These are phyloP conservation scores for Hylaeus volcanicus DNA, from an alignment of 1,140 invertebrate species.

Conservation along the genomic window DNA sequence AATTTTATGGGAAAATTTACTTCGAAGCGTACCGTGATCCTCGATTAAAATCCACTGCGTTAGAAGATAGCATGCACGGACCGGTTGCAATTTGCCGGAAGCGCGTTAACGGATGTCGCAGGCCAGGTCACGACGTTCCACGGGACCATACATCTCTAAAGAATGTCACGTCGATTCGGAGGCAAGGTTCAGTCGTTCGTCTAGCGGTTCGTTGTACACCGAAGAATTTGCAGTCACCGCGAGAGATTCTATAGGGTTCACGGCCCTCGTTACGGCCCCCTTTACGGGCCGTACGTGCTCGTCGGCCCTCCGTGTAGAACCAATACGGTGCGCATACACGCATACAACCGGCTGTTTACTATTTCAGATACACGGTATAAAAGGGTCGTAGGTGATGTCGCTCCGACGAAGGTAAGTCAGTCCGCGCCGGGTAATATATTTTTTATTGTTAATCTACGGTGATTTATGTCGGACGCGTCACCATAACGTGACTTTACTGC, in stretches of 20 bases:
- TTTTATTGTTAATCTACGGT: conserved; percentile 67
- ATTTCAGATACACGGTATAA: conserved; percentile 51
- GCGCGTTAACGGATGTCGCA: background rate
- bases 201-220: conserved; percentile 35
- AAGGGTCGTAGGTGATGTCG: conserved; percentile 31
- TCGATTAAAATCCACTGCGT: no score
- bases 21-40: no score
- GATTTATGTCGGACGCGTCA: conserved; percentile 60
- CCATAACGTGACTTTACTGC: conserved; percentile 50
- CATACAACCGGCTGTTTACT: conserved; percentile 54
- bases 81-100: no score
- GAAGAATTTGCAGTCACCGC: conserved; percentile 48
- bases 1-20: no score
- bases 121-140: background rate
- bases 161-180: conserved; percentile 21
- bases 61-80: no score
- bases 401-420: conserved; percentile 33
- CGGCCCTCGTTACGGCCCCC: conserved; percentile 57
- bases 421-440: conserved; percentile 58
- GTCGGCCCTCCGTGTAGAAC: conserved; percentile 44
- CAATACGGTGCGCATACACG: conserved; percentile 49
- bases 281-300: conserved; percentile 62
- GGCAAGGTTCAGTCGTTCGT: conserved; percentile 8
- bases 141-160: background rate
- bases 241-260: conserved; percentile 57